phyloP scores from a whole-genome alignment of 2,113 vertebrate genomes.

The Pituophis catenifer region DNA sequence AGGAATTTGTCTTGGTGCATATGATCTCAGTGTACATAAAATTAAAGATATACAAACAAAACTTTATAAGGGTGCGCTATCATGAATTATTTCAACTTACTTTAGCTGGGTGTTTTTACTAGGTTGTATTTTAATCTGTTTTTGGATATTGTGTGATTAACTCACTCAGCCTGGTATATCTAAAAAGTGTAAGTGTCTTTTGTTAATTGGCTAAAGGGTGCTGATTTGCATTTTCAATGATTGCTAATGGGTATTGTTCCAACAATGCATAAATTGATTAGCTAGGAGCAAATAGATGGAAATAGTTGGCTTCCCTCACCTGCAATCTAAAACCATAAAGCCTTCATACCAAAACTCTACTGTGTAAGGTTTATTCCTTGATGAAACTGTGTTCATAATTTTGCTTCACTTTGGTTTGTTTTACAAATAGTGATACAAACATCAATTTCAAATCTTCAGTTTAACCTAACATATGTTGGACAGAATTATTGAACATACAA shows the following conservation, averaged over 20 bases:
- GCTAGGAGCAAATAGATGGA: background rate
- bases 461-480: background rate
- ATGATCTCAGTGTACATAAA: too few species aligned
- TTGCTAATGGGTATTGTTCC: background rate
- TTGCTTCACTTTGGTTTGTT: background rate
- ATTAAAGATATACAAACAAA: background rate
- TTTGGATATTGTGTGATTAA: background rate
- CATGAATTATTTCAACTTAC: background rate
- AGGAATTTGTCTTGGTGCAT: too few species aligned
- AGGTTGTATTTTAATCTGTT: background rate
- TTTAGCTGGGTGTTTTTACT: background rate
- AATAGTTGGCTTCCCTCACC: background rate
- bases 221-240: background rate
- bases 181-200: background rate
- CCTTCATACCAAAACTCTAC: background rate
- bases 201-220: background rate
- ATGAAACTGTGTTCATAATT: background rate
- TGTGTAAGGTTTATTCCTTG: background rate
- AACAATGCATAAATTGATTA: background rate
- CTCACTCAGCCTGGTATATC: background rate
- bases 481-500: background rate
- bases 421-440: background rate
- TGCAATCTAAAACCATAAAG: background rate
- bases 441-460: background rate
- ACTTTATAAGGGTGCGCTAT: background rate